phyloP scores from a whole-genome alignment of 1,140 invertebrate species.

The Hirudo medicinalis region DNA sequence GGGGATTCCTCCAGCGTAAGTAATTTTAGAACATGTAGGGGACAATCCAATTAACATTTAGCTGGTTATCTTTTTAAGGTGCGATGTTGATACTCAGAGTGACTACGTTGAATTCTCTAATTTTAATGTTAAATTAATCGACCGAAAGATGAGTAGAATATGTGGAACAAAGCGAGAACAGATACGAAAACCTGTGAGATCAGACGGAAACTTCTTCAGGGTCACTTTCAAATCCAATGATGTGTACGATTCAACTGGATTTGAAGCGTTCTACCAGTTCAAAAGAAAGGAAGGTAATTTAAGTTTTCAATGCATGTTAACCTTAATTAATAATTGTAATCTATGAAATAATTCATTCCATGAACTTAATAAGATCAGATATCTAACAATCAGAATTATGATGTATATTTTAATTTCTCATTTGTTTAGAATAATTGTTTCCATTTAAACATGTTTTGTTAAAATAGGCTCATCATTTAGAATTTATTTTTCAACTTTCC shows the following conservation, averaged over 20 bases:
- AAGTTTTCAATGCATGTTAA: too few species aligned
- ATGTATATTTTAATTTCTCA: too few species aligned
- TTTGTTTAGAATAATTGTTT: too few species aligned
- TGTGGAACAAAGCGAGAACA: conserved; percentile 58
- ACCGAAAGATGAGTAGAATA: conserved; percentile 68
- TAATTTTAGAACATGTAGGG: not conserved
- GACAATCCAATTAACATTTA: not conserved
- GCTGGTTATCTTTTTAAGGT: conserved; percentile 48
- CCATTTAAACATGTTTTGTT: too few species aligned
- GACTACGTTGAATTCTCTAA: conserved; percentile 91
- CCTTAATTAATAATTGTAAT: too few species aligned
- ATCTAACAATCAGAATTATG: too few species aligned
- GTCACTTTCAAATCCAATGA: conserved; percentile 87
- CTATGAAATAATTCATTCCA: too few species aligned
- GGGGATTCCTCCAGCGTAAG: conserved; percentile 30
- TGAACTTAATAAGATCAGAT: too few species aligned
- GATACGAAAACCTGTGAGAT: conserved; percentile 49
- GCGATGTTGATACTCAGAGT: conserved; percentile 68
- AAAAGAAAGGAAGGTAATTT: conserved; percentile 19
- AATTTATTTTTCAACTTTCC: too few species aligned
- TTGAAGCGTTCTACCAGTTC: conserved; percentile 78
- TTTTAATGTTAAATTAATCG: conserved; percentile 56
- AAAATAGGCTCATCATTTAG: too few species aligned
- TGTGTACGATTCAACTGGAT: conserved; percentile 77
- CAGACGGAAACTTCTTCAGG: conserved; percentile 80